These are phyloP conservation scores for Drosophila quinaria DNA, from an alignment of 2,888 invertebrate species.

Conservation along the genomic window DNA sequence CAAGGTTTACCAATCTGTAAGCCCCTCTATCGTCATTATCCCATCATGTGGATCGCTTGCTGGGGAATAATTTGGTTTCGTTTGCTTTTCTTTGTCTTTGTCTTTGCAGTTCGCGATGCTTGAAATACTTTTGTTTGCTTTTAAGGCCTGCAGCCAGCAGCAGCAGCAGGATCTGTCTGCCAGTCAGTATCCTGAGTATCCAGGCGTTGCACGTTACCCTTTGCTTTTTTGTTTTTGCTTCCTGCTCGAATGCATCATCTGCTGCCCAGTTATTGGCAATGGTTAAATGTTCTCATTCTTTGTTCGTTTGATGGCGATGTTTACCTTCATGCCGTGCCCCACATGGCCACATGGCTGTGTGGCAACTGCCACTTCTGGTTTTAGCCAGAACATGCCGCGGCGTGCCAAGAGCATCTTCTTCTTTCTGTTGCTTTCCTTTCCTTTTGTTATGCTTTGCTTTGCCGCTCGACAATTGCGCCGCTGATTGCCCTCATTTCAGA, in stretches of 20 bases:
- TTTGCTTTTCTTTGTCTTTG: slow-evolving; percentile 55
- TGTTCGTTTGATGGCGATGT: slow-evolving; percentile 55
- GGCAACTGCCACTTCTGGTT: slow-evolving; percentile 28
- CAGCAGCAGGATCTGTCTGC: slow-evolving; percentile 1
- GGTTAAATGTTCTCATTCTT: slow-evolving; percentile 64
- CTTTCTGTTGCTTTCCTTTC: slow-evolving; percentile 19
- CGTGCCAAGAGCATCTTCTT: slow-evolving; percentile 45
- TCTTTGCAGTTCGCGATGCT: slow-evolving; percentile 44
- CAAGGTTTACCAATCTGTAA: slow-evolving; percentile 73
- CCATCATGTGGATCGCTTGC: slow-evolving; percentile 44
- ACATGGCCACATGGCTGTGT: slow-evolving; percentile 38
- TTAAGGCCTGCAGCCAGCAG: slow-evolving; percentile 34
- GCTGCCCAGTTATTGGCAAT: slow-evolving; percentile 71
- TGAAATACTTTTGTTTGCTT: slow-evolving; percentile 67
- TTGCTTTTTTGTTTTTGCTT: slow-evolving; percentile 30
- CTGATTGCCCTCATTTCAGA: slow-evolving; percentile 83
- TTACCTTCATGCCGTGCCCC: slow-evolving; percentile 26
- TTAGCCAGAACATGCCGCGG: slow-evolving; percentile 14
- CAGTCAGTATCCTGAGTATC: slow-evolving; percentile 12
- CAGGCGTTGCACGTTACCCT: slow-evolving; percentile 41
- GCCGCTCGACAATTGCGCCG: slow-evolving; percentile 80
- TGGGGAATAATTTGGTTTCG: slow-evolving; percentile 14
- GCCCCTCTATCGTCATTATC: slow-evolving; percentile 45
- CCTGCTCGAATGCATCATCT: slow-evolving; percentile 65
- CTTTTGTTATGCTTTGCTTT: slow-evolving; percentile 78